Conservation (phyloP, 1,140 invertebrate species). For the Mamestra configurata region DNA sequence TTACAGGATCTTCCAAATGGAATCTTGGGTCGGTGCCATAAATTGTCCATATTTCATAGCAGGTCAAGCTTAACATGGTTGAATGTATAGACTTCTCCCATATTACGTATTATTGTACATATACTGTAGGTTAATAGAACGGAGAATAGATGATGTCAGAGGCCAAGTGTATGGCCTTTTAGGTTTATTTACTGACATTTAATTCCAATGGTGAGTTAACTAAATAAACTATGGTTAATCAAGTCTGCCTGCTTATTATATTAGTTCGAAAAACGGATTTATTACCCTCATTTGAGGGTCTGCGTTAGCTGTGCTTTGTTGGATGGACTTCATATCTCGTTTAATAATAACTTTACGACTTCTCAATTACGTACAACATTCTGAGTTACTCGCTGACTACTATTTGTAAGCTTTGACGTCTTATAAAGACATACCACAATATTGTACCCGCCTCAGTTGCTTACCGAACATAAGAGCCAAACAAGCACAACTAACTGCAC, state of each 20-base stretch:
- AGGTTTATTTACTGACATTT: conserved; percentile 1
- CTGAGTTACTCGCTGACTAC: too few species aligned
- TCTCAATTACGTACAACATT: too few species aligned
- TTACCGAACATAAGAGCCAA: neutral
- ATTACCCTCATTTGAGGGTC: too few species aligned
- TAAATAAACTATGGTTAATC: neutral
- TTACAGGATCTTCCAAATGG: neutral
- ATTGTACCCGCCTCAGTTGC: neutral
- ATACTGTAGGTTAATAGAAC: conserved; percentile 21
- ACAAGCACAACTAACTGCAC: conserved; percentile 4
- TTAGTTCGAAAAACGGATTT: too few species aligned
- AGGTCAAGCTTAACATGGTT: conserved; percentile 16
- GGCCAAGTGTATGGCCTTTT: conserved; percentile 19
- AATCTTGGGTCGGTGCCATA: conserved; percentile 2
- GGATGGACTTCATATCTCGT: too few species aligned
- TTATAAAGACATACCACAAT: too few species aligned
- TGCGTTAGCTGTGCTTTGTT: too few species aligned
- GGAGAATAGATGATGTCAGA: conserved; percentile 31
- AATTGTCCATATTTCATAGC: conserved; percentile 1
- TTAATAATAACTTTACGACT: too few species aligned
- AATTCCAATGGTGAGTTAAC: neutral
- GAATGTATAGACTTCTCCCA: neutral
- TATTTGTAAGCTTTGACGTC: too few species aligned
- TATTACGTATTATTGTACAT: conserved; percentile 23
- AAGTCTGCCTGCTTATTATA: neutral